Conservation (phyloP, 1,140 invertebrate genomes). For the Zaprionus davidi region DNA sequence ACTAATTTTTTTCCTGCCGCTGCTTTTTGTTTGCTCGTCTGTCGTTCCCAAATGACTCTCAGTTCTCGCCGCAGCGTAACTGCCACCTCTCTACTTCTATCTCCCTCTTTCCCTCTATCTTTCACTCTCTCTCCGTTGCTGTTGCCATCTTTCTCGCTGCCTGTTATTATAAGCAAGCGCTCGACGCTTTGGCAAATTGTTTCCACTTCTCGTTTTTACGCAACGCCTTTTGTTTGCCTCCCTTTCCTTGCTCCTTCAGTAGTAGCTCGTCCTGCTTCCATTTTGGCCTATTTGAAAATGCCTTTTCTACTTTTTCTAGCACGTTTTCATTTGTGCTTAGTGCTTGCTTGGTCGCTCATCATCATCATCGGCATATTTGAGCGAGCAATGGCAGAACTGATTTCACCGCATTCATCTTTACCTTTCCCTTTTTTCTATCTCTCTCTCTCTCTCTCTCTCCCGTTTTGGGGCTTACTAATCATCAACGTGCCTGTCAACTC, state of each 20-base stretch:
- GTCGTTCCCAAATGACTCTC: slow-evolving; percentile 40
- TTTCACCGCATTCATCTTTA: slow-evolving; percentile 57
- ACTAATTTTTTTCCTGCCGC: slow-evolving; percentile 68
- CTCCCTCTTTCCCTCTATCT: neutral
- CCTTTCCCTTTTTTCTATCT: slow-evolving; percentile 2
- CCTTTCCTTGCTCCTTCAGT: neutral
- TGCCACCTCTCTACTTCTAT: neutral
- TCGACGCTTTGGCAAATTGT: slow-evolving; percentile 76
- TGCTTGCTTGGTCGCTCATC: slow-evolving; percentile 13
- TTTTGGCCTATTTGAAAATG: slow-evolving; percentile 35
- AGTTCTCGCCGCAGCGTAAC: slow-evolving; percentile 6
- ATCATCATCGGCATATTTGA: slow-evolving; percentile 27
- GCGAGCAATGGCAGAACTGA: slow-evolving; percentile 26
- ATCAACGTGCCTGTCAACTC: slow-evolving; percentile 51
- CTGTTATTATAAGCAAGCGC: slow-evolving; percentile 79
- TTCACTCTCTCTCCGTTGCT: neutral
- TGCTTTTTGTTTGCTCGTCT: slow-evolving; percentile 68
- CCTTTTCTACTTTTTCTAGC: slow-evolving; percentile 5
- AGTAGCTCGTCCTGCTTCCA: neutral
- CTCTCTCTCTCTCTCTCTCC: too few species aligned
- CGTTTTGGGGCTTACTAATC: slow-evolving; percentile 5
- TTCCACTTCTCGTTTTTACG: slow-evolving; percentile 66
- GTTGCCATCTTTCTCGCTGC: neutral
- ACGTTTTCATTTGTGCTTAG: slow-evolving; percentile 28
- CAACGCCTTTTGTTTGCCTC: slow-evolving; percentile 54